phyloP scores from a whole-genome alignment of 2,888 invertebrate species.

The Scrobipalpa atriplicella region DNA sequence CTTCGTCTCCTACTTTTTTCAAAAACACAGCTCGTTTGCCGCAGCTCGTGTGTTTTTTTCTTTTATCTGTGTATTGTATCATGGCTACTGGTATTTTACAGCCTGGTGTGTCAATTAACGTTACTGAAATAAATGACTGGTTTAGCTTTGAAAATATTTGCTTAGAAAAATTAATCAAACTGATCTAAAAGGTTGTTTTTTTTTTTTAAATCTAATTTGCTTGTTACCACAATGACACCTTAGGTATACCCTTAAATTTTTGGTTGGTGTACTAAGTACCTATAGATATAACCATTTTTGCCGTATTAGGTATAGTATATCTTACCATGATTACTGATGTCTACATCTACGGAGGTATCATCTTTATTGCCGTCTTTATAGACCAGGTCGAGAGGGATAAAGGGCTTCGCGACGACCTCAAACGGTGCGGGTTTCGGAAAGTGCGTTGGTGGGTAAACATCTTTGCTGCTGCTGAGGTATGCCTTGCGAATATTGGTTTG shows the following conservation, averaged over 20 bases:
- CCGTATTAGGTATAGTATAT: too few species aligned
- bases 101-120: conserved; percentile 58
- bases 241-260: too few species aligned
- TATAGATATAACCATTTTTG: too few species aligned
- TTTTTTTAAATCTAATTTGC: too few species aligned
- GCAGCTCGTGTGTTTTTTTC: conserved; percentile 46
- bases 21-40: conserved; percentile 63
- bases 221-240: too few species aligned
- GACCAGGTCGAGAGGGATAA: conserved; percentile 46
- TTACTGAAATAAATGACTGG: conserved; percentile 47
- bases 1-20: conserved; percentile 49
- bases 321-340: background rate
- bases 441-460: conserved; percentile 16
- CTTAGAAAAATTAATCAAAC: background rate
- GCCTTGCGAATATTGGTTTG: background rate
- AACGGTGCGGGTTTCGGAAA: background rate
- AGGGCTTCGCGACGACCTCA: conserved; percentile 41
- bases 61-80: conserved; percentile 48
- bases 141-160: background rate
- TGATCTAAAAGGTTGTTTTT: too few species aligned
- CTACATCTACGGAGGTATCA: background rate
- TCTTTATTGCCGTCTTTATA: conserved; percentile 8
- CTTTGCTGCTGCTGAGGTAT: background rate
- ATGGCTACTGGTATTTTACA: conserved; percentile 63
- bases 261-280: background rate